Conservation (phyloP, 2,113 vertebrate genomes). For the Bolborhynchus lineola region DNA sequence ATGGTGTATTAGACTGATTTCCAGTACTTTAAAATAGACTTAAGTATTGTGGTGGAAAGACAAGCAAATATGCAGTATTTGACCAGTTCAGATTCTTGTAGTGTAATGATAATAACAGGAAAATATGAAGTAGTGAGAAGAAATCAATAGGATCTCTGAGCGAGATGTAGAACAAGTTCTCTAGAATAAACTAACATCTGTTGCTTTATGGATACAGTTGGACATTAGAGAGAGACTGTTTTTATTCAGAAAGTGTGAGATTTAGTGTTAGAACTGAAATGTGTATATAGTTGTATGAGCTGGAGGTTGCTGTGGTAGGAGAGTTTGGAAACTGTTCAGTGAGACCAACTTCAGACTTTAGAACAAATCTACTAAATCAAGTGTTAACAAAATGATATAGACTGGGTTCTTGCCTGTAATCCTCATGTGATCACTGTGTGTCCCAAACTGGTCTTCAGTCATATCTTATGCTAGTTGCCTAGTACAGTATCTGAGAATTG, state of each 20-base stretch:
- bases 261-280: background rate
- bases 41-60: constrained; percentile 37
- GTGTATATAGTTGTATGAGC: background rate
- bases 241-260: background rate
- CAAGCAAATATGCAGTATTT: background rate
- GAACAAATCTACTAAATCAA: background rate
- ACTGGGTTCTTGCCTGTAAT: background rate
- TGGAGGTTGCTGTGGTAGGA: background rate
- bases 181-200: background rate
- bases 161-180: background rate
- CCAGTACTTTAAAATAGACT: background rate
- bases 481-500: background rate
- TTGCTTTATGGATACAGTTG: background rate
- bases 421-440: background rate
- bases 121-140: background rate
- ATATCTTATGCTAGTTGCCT: rapidly evolving
- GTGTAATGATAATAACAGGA: background rate
- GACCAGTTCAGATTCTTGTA: background rate
- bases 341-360: background rate
- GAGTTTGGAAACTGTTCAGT: background rate
- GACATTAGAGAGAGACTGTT: background rate
- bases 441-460: background rate
- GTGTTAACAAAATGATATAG: background rate
- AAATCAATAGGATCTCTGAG: background rate
- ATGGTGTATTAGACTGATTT: background rate